Percentiles rank a stretch among this genome's conserved stretches.
Conservation (phyloP, 1,140 invertebrate species). For the Bradynema listronoti region DNA sequence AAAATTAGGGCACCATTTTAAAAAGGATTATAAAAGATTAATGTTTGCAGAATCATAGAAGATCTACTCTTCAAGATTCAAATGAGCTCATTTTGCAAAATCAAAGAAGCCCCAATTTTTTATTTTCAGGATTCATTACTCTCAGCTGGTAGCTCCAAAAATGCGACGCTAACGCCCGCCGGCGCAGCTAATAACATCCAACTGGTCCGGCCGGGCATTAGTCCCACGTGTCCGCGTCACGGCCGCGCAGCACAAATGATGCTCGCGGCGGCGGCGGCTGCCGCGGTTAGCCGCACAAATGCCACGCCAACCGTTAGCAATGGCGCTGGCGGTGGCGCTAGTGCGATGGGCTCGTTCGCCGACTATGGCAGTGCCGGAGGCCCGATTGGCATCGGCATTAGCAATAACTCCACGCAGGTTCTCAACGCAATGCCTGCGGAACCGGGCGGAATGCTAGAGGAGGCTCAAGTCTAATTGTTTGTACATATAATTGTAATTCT, state of each 20-base stretch:
- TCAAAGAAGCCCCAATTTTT: not conserved
- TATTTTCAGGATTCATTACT: constrained; percentile 6
- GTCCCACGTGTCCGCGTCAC: constrained; percentile 53
- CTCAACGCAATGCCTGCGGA: too few species aligned
- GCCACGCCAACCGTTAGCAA: too few species aligned
- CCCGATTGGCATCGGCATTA: too few species aligned
- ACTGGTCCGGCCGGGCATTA: constrained; percentile 41
- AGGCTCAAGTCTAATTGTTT: too few species aligned
- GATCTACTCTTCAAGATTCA: not conserved
- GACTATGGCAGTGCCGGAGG: too few species aligned
- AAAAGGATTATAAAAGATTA: not conserved
- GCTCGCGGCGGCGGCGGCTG: constrained; percentile 23
- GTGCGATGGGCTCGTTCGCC: too few species aligned
- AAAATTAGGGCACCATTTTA: not conserved
- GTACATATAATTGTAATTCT: too few species aligned
- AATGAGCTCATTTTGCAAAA: not conserved
- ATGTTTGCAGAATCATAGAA: not conserved
- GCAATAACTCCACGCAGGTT: too few species aligned
- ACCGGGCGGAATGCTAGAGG: too few species aligned
- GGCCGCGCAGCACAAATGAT: constrained; percentile 50
- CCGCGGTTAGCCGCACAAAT: constrained; percentile 13
- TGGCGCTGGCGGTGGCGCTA: too few species aligned
- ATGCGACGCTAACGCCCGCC: not conserved
- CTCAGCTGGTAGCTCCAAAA: constrained; percentile 1
- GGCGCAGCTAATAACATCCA: too few species aligned